These are phyloP conservation scores for Diachrysia chrysitis DNA, from an alignment of 2,888 invertebrate species.

Conservation along the genomic window DNA sequence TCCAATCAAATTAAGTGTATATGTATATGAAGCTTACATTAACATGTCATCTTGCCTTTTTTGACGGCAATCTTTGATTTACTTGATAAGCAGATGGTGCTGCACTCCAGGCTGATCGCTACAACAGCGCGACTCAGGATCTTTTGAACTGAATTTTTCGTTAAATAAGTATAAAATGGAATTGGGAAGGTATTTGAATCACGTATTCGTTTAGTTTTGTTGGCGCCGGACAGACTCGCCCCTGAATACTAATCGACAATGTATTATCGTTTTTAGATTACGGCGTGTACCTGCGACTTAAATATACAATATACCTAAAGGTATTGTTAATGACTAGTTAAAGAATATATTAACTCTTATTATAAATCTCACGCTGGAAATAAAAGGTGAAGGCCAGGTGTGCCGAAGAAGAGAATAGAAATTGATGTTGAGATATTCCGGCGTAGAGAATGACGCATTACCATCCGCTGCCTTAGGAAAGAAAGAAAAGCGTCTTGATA, in stretches of 20 bases:
- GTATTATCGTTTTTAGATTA: conserved; percentile 40
- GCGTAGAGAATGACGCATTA: conserved; percentile 20
- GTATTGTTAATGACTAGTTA: conserved; percentile 18
- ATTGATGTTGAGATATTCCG: conserved; percentile 34
- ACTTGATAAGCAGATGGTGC: conserved; percentile 4
- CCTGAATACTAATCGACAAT: conserved; percentile 49
- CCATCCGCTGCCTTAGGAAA: conserved; percentile 14
- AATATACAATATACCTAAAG: conserved; percentile 12
- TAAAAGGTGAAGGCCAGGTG: conserved; percentile 2
- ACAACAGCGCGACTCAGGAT: conserved; percentile 26
- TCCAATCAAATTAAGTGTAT: too few species aligned
- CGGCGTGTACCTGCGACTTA: conserved; percentile 5
- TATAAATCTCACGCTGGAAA: background rate
- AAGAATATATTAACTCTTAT: conserved; percentile 3
- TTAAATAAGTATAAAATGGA: conserved; percentile 43
- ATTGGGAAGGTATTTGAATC: conserved; percentile 53
- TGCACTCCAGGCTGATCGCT: conserved; percentile 15
- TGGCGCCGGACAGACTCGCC: conserved; percentile 22
- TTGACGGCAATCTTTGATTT: background rate
- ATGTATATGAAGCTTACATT: background rate
- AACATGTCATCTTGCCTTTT: background rate
- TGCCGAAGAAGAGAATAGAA: conserved; percentile 10
- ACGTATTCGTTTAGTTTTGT: conserved; percentile 60
- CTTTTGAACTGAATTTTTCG: conserved; percentile 18
- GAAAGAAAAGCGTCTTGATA: conserved; percentile 37